These are phyloP conservation scores for Danio kyathit DNA, from an alignment of 2,797 vertebrate species.

Conservation along the genomic window DNA sequence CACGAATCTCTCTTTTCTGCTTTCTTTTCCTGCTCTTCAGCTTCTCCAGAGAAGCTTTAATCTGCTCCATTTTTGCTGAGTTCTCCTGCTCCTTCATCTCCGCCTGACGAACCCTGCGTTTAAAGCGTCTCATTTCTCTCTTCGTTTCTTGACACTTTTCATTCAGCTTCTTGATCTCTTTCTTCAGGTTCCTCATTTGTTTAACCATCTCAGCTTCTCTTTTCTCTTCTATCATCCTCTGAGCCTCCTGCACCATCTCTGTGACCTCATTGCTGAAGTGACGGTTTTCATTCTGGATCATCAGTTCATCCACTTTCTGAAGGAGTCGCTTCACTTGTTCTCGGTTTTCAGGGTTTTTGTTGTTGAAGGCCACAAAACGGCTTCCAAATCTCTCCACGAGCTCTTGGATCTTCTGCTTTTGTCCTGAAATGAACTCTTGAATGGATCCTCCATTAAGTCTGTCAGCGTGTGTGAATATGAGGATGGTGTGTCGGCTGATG, in stretches of 20 bases:
- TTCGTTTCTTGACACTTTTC: background rate
- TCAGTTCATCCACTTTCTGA: constrained; percentile 20
- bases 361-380: constrained; percentile 53
- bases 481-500: constrained; percentile 43
- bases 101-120: background rate
- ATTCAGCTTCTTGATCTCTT: background rate
- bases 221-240: background rate
- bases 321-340: constrained; percentile 54
- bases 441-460: constrained; percentile 32
- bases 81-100: background rate
- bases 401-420: constrained; percentile 32
- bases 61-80: background rate
- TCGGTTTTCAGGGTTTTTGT: constrained; percentile 26
- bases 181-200: background rate
- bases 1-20: background rate
- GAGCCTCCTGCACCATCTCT: background rate
- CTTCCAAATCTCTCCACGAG: constrained; percentile 40
- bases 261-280: constrained; percentile 2
- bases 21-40: background rate
- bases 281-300: background rate
- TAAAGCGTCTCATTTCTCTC: background rate
- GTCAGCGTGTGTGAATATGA: constrained; percentile 60
- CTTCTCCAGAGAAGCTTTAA: background rate
- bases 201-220: background rate
- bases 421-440: constrained; percentile 26